Base-by-base conservation (phyloP, 2,888 invertebrate genomes). In the Hermodice carunculata region DNA sequence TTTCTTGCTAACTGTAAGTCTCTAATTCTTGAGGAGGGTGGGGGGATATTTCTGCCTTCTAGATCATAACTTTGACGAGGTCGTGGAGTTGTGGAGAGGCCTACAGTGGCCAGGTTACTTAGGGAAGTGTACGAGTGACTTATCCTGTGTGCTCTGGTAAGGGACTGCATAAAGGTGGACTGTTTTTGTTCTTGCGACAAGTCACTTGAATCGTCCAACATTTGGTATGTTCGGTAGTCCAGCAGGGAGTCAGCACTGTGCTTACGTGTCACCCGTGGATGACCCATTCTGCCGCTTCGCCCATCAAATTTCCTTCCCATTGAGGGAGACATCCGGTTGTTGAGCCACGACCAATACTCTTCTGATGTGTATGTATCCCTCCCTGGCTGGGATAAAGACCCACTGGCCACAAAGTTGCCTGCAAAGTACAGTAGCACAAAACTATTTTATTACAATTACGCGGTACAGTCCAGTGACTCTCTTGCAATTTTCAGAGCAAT, bases 1-100 rank as follows among this genome's bases (percentile, higher is more conserved):
- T 82, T 81, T 51, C 82, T 79, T 6, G 80, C 78, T 52, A 84
- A 69, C 57, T 83, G 83, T 44, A 82, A 70, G 32, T 69, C 68
- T 24, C 60, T 57, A 14, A 64, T 37, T 19, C 65, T 46, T 3
- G 59, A 49, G 22, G 66, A 61, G 29, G 66, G 53, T 1, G 63
- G 57, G 1, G 56, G 56, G 42, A 62, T 53, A 58, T 48, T 26
- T 52, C 40, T 32, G 29, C 57, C 57, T 31, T 40, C 53, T 5
- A 46, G 24, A 51, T 37, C 44, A 31, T 29, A 6, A 52, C 31
- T 42, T 46, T 24, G 19, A 49, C 28, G 24, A n/a, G 42, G 34
- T 32, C 48, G 22, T 26, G 26, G 24, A 37, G 32, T 40, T 19
- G 46, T 22, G 57, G 49, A 26, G 19, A 57, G 49, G 0, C 61